Base-by-base conservation (phyloP, 2,888 invertebrate genomes). In the Cryptocephalus moraei region DNA sequence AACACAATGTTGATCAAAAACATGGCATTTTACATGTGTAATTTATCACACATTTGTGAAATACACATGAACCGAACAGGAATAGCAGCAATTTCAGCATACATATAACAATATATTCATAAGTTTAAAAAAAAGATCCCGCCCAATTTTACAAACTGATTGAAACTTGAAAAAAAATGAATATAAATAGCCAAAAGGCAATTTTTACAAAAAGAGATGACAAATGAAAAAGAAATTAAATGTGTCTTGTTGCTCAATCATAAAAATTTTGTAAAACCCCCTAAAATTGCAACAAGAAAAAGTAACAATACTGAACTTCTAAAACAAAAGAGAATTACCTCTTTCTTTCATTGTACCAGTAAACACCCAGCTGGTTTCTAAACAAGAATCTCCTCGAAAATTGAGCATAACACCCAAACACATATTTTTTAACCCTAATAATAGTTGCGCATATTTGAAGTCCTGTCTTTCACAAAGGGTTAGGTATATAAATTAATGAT, bases 51-150 rank as follows among this genome's bases (percentile, higher is more conserved):
- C n/a, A n/a, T n/a, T n/a, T n/a, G n/a, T n/a, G n/a, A n/a, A n/a
- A 41, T 48, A 48, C 49, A 54, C 53, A 55, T 58, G 58, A 56
- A 51, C 53, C 50, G 55, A 56, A 55, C 52, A 52, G 41, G 48
- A 56, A 52, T 53, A 50, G 53, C 53, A 52, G 46, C 47, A 33
- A 58, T 57, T 61, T 59, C 49, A 22, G 52, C 60, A 60, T 55
- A 58, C 57, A 55, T 49, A 43, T 49, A 60, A 57, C 62, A 60
- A 51, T 50, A 42, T 36, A 42, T 46, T 54, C 50, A 48, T 53
- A 54, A 45, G 48, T 57, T 60, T 59, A 56, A 55, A 59, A 57
- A 57, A 51, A 54, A 53, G 47, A 43, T 43, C 47, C 58, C 58
- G 57, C 57, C 57, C 53, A 33, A 39, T 49, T 53, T 44, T 49